Percentiles rank a stretch among this genome's conserved stretches.
Evolutionary conservation across 2,113 vertebrate species (phyloP).

Genomic region (Myrmecobius fasciatus): DNA sequence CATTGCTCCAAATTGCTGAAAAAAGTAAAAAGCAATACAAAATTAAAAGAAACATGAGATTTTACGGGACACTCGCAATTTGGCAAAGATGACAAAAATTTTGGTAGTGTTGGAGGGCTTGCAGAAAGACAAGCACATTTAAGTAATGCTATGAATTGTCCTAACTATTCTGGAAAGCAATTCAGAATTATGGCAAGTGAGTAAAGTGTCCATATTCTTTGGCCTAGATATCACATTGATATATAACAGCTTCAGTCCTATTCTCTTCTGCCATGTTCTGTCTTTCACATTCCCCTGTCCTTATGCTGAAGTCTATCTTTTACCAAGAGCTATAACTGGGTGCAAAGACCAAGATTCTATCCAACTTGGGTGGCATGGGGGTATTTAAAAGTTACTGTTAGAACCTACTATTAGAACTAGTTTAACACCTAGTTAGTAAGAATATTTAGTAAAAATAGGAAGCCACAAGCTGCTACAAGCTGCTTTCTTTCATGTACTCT

Average conservation of each 20-base stretch:
- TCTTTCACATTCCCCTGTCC: background rate
- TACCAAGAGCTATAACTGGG: background rate
- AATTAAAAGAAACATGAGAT: background rate
- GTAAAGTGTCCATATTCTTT: background rate
- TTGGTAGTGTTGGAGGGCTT: background rate
- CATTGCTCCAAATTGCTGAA: background rate
- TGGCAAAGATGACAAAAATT: background rate
- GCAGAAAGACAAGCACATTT: background rate
- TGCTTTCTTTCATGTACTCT: background rate
- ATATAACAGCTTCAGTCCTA: background rate
- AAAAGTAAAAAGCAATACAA: background rate
- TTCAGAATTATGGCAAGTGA: background rate
- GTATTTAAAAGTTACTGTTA: background rate
- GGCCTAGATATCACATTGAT: background rate
- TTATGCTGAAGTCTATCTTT: background rate
- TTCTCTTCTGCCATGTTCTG: background rate
- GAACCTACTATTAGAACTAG: too few species aligned
- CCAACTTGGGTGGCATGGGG: background rate
- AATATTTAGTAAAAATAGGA: background rate
- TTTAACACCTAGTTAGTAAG: background rate
- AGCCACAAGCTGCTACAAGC: background rate
- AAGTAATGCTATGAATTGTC: background rate
- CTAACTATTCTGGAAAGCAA: background rate
- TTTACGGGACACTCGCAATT: background rate
- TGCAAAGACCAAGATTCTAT: background rate